Base-by-base conservation (phyloP, 2,113 vertebrate genomes). In the Sceloporus tristichus region DNA sequence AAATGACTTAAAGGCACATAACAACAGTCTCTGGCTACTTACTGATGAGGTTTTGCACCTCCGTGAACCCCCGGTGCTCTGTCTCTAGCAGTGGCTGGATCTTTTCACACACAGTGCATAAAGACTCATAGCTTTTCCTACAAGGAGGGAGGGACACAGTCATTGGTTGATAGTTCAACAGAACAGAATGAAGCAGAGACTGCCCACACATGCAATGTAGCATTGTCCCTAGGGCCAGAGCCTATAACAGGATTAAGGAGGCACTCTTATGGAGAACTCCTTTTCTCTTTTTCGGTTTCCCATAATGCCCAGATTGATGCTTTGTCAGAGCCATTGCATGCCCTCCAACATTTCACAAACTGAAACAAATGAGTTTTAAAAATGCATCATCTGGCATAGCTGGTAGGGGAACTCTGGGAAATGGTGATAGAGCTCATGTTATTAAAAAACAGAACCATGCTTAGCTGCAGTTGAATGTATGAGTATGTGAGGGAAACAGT, bases 81-180 rank as follows among this genome's bases (percentile, higher is more conserved):
- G 88, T 94, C 80, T 93, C 93, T 82, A 95, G 87, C 19, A 94
- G 86, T 0, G 92, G 93, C 7, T 91, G 84, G 62, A 95, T 89
- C 87, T 88, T 93, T 54, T 91, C 19, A 0, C 91, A 94, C 90
- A 92, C 89, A 53, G 91, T 90, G n/a, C 92, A 91, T 54, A 95
- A 83, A 29, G 78, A 78, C 4, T 94, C 62, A 0, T 94, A 95
- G 59, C 88, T 95, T 84, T 93, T 93, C 89, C 94, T 94, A 85
- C 4, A 65, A 38, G 27, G 56, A 42, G 1, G 4, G 14, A 27
- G 19, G 27, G 42, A 27, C 14, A 16, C 21, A 14, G 21, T 16
- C 10, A 65, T 0, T 2, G 34, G 29, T n/a, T 21, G 1, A 42
- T 27, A 38, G 19, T 25, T 5, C 34, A 79, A 59, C 27, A 38